phyloP scores from a whole-genome alignment of 2,113 vertebrate species.

The Callithrix jacchus region DNA sequence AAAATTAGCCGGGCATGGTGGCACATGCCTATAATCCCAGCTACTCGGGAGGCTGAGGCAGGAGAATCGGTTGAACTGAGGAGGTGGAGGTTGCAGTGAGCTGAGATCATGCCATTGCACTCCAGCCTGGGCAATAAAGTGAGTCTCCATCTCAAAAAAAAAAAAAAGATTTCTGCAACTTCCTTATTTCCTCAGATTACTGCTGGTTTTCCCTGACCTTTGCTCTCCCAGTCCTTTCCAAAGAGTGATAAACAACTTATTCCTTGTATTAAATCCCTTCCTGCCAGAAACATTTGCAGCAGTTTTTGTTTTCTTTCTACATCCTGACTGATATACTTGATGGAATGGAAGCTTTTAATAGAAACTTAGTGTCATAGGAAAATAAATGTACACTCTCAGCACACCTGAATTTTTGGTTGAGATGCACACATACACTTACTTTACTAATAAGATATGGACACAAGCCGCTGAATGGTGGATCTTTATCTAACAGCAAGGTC shows the following conservation, averaged over 20 bases:
- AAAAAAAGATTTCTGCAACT: neutral
- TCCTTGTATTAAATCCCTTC: neutral
- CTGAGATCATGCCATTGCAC: no score
- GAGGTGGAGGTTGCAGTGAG: no score
- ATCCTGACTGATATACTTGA: neutral
- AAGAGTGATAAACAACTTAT: neutral
- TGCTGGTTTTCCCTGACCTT: neutral
- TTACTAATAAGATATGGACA: neutral
- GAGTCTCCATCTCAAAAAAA: no score
- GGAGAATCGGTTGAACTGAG: no score
- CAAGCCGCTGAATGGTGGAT: neutral
- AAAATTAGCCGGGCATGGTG: no score
- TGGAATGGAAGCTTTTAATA: neutral
- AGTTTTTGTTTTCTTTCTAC: neutral
- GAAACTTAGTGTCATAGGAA: neutral
- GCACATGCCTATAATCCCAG: no score
- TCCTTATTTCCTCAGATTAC: neutral
- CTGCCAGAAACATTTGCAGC: neutral
- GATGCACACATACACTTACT: neutral
- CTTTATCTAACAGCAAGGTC: neutral
- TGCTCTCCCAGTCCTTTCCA: neutral
- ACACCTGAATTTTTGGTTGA: neutral
- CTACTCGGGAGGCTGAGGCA: no score
- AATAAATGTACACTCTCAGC: neutral
- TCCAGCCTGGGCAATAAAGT: no score